These are phyloP conservation scores for Drosophila austrosaltans DNA, from an alignment of 2,888 invertebrate genomes.

Conservation along the genomic window DNA sequence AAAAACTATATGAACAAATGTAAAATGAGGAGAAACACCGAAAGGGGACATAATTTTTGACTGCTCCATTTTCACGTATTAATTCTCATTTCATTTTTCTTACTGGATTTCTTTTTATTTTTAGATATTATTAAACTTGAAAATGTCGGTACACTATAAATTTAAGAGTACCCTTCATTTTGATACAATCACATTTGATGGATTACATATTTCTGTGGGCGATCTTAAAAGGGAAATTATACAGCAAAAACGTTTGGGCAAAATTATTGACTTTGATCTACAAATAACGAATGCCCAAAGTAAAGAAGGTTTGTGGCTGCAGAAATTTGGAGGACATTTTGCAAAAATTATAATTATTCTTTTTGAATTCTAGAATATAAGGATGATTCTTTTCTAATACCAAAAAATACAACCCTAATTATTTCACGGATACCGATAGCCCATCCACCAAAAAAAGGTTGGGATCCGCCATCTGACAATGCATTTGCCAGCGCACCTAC, in stretches of 20 bases:
- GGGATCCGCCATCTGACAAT: slow-evolving; percentile 85
- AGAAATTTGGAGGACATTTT: too few relatives aligned
- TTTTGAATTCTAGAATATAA: slow-evolving; percentile 89
- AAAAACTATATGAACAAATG: too few relatives aligned
- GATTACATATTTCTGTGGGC: slow-evolving; percentile 96
- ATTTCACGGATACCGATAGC: slow-evolving; percentile 96
- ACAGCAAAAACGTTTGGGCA: slow-evolving; percentile 96
- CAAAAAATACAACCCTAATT: slow-evolving; percentile 98
- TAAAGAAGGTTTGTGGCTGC: slow-evolving; percentile 90
- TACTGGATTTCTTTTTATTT: not conserved
- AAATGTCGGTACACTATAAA: slow-evolving; percentile 98
- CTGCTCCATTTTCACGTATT: not conserved
- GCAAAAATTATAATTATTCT: not conserved
- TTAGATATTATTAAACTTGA: slow-evolving; percentile 16
- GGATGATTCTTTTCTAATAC: slow-evolving; percentile 95
- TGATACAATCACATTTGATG: slow-evolving; percentile 98
- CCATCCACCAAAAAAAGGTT: slow-evolving; percentile 90
- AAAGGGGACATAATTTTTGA: not conserved
- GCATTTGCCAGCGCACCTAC: slow-evolving; percentile 45
- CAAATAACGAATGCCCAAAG: slow-evolving; percentile 98
- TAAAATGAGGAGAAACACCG: too few relatives aligned
- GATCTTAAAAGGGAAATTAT: slow-evolving; percentile 98
- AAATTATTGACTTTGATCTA: slow-evolving; percentile 97
- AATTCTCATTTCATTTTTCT: not conserved
- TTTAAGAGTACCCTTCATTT: slow-evolving; percentile 98